Conservation (phyloP, 2,113 vertebrate species). For the Sinocyclocheilus anshuiensis region DNA sequence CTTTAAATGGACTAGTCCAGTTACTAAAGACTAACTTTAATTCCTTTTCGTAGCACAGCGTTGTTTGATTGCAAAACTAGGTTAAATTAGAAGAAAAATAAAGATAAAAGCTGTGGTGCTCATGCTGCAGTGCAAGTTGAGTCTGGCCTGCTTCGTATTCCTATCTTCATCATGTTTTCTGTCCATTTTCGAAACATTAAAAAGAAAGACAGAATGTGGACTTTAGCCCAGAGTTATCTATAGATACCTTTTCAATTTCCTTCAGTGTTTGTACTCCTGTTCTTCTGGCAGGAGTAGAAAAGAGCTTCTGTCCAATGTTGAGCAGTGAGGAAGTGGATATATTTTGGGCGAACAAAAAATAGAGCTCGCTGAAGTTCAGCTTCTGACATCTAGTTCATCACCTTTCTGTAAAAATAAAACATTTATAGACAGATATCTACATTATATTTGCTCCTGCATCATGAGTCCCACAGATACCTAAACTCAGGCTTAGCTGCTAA, state of each 20-base stretch:
- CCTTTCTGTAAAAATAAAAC: not conserved
- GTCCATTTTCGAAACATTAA: not conserved
- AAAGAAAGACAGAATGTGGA: not conserved
- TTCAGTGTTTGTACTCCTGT: slow-evolving; percentile 24
- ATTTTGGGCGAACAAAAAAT: slow-evolving; percentile 46
- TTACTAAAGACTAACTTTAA: not conserved
- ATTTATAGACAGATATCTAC: not conserved
- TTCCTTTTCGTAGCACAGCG: not conserved
- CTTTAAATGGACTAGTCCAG: not conserved
- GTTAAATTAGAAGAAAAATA: not conserved
- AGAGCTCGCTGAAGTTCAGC: slow-evolving; percentile 16
- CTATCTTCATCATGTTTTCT: not conserved
- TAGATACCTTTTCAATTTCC: slow-evolving; percentile 33
- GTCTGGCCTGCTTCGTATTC: not conserved
- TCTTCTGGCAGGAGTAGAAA: slow-evolving; percentile 10
- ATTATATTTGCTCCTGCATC: not conserved
- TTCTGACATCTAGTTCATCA: not conserved
- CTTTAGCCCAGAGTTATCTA: slow-evolving; percentile 2
- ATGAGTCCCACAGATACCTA: not conserved
- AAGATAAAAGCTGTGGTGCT: not conserved
- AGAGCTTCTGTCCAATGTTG: slow-evolving; percentile 7
- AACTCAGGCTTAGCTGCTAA: not conserved
- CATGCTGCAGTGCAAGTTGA: not conserved
- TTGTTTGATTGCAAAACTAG: not conserved
- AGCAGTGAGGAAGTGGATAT: slow-evolving; percentile 33